Evolutionary conservation across 2,888 invertebrate genomes (phyloP).

Genomic region (Amorpha juglandis): DNA sequence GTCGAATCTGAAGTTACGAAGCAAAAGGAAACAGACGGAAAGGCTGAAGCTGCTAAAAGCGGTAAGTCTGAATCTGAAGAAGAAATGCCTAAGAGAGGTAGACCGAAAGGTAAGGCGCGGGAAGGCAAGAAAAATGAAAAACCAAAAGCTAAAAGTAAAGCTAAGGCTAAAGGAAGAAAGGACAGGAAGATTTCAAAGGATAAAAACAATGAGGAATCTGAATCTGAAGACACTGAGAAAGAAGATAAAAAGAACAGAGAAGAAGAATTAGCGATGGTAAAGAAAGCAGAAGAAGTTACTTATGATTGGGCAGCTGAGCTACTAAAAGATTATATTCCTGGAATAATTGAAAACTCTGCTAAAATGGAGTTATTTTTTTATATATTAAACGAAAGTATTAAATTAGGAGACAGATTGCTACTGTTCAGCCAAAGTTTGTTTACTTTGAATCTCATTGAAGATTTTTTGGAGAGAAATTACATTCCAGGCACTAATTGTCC

Average conservation of each 20-base stretch:
- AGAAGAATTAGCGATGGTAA: conserved; percentile 81
- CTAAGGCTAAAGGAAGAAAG: conserved; percentile 74
- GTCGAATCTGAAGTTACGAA: conserved; percentile 43
- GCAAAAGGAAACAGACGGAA: conserved; percentile 51
- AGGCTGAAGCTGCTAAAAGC: conserved; percentile 51
- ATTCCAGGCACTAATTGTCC: conserved; percentile 88
- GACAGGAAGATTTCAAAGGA: conserved; percentile 78
- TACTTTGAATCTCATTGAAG: conserved; percentile 97
- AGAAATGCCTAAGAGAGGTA: conserved; percentile 61
- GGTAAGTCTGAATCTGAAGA: conserved; percentile 67
- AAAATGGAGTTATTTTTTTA: conserved; percentile 98
- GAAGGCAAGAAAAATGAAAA: conserved; percentile 67
- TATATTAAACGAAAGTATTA: conserved; percentile 94
- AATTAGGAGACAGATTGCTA: conserved; percentile 94
- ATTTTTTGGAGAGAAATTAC: conserved; percentile 91
- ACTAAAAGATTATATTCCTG: conserved; percentile 93
- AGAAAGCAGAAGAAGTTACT: conserved; percentile 92
- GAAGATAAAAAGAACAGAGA: conserved; percentile 85
- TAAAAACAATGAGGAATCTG: conserved; percentile 81
- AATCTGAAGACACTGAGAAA: conserved; percentile 83
- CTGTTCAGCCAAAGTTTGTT: conserved; percentile 98
- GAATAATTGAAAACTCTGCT: conserved; percentile 95
- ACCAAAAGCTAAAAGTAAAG: conserved; percentile 63
- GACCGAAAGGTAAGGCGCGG: conserved; percentile 59
- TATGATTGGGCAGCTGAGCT: conserved; percentile 95